A percentile compares a stretch with the other conserved stretches of the same genome.
These are phyloP conservation scores for Mirza zaza DNA, from an alignment of 2,113 vertebrate species.

Conservation along the genomic window DNA sequence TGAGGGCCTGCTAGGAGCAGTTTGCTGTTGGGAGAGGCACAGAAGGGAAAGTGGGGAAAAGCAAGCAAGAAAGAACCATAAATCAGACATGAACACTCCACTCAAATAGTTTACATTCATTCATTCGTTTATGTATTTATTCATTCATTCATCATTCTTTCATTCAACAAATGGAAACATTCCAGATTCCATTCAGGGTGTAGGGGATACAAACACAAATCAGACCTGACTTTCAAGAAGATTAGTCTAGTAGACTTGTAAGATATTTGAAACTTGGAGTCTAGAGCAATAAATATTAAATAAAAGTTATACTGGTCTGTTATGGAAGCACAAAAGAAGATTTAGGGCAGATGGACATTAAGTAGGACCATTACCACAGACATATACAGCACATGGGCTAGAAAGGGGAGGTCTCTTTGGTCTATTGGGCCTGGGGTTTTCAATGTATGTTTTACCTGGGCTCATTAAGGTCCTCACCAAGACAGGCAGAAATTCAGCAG, in stretches of 20 bases:
- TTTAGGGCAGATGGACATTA: neutral
- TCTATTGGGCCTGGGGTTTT: neutral
- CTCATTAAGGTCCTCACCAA: neutral
- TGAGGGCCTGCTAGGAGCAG: neutral
- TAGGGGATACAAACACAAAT: neutral
- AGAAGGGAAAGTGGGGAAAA: neutral
- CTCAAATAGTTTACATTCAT: neutral
- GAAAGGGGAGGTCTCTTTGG: neutral
- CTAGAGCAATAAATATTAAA: neutral
- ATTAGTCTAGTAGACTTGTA: neutral
- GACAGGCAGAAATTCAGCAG: neutral
- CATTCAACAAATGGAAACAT: neutral
- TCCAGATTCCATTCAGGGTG: neutral
- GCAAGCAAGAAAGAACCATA: neutral
- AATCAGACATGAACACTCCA: neutral
- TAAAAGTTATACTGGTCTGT: neutral
- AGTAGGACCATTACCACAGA: neutral
- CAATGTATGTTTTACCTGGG: neutral
- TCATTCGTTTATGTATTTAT: neutral
- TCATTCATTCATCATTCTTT: neutral
- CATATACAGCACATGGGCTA: neutral
- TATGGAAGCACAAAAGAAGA: neutral
- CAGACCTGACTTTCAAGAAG: neutral
- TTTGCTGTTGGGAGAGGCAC: neutral
- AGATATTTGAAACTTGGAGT: neutral